phyloP scores from a whole-genome alignment of 2,113 vertebrate genomes.

The Oreochromis tanganicae region DNA sequence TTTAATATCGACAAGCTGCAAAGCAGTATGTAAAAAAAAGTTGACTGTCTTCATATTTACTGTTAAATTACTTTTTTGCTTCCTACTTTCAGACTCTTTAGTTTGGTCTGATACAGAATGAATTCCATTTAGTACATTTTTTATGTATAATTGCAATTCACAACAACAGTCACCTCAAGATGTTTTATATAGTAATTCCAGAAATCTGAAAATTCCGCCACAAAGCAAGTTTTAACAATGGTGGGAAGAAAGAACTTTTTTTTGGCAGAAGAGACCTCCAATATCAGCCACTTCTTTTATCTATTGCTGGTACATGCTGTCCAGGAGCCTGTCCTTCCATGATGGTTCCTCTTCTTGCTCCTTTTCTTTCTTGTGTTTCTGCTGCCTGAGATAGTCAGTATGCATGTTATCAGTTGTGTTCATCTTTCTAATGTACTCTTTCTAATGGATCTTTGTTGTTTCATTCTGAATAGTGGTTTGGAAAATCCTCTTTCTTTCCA shows the following conservation, averaged over 20 bases:
- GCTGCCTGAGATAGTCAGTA: neutral
- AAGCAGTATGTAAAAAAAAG: neutral
- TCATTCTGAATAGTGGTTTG: neutral
- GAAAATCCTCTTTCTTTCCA: neutral
- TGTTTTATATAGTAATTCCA: neutral
- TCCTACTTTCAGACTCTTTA: neutral
- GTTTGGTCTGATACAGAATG: neutral
- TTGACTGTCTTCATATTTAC: neutral
- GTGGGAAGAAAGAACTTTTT: neutral
- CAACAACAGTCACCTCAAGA: neutral
- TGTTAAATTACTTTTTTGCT: neutral
- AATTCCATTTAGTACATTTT: neutral
- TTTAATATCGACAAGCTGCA: neutral
- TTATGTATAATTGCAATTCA: neutral
- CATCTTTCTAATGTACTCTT: neutral
- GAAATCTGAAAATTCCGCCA: neutral
- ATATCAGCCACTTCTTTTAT: neutral
- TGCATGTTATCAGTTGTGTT: neutral
- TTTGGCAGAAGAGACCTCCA: neutral
- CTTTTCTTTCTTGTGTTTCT: neutral
- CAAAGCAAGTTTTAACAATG: neutral
- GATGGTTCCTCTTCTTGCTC: neutral
- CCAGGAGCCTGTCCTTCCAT: neutral
- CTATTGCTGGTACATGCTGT: neutral
- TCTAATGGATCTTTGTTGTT: neutral